Evolutionary conservation across 2,888 invertebrate species (phyloP).

Genomic region (Altica lythri): DNA sequence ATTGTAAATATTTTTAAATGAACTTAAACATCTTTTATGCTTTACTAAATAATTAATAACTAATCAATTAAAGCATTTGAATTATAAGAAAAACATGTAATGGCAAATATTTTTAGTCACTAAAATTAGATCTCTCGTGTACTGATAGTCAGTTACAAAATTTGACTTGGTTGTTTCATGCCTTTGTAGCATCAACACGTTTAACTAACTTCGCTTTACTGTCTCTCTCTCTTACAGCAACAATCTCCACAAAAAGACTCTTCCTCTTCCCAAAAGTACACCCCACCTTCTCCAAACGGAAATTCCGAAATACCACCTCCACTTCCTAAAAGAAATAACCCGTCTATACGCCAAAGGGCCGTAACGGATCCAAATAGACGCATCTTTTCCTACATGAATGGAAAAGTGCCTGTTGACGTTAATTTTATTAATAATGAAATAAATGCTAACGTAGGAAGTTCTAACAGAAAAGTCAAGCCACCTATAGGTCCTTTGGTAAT

Average conservation of each 20-base stretch:
- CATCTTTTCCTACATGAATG: constrained; percentile 43
- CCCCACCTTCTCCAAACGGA: constrained; percentile 40
- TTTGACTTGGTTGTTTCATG: constrained; percentile 26
- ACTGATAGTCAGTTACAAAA: too few species aligned
- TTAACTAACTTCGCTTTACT: constrained; percentile 54
- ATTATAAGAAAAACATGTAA: too few species aligned
- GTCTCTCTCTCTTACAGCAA: constrained; percentile 55
- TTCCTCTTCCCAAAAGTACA: constrained; percentile 30
- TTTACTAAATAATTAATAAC: too few species aligned
- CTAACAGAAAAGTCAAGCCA: constrained; percentile 14
- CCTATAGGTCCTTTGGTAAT: constrained; percentile 42
- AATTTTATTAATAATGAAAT: constrained; percentile 46
- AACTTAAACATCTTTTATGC: too few species aligned
- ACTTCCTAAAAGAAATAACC: constrained; percentile 60
- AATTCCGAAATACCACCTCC: constrained; percentile 59
- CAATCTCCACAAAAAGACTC: constrained; percentile 47
- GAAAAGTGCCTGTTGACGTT: constrained; percentile 43
- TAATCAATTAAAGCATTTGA: too few species aligned
- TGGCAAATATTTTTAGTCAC: too few species aligned
- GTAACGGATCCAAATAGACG: constrained; percentile 36
- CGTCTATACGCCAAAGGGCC: constrained; percentile 22
- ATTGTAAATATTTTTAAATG: too few species aligned
- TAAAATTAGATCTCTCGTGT: too few species aligned
- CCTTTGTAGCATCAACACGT: constrained; percentile 41
- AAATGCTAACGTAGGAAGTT: constrained; percentile 43